Conservation (phyloP, 2,797 vertebrate species). For the Helicolenus hilgendorfi region DNA sequence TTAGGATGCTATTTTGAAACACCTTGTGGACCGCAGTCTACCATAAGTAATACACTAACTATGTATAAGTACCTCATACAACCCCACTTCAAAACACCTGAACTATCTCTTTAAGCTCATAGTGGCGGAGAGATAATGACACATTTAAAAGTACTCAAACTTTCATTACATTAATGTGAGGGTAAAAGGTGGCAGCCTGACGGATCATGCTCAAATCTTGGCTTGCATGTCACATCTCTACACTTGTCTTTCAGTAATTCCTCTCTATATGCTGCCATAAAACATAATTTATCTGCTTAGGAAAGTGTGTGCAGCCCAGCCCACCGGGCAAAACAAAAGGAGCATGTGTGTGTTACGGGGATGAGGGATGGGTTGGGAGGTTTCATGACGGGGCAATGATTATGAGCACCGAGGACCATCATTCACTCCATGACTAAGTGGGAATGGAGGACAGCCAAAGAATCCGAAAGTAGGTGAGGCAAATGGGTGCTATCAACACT, state of each 20-base stretch:
- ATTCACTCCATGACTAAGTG: constrained; percentile 67
- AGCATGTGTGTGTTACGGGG: neutral
- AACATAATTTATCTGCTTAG: constrained; percentile 29
- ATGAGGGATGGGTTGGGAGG: constrained; percentile 52
- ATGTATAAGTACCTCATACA: neutral
- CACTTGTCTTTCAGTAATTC: constrained; percentile 26
- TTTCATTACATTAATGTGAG: neutral
- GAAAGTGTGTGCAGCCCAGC: constrained; percentile 3
- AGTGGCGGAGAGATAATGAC: neutral
- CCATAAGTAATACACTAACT: neutral
- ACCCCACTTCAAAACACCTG: neutral
- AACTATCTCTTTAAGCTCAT: neutral
- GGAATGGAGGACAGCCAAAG: constrained; percentile 60
- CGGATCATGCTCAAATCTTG: neutral
- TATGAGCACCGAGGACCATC: constrained; percentile 44
- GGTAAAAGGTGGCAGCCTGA: neutral
- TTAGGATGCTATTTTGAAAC: neutral
- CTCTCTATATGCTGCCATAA: neutral
- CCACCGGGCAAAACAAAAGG: constrained; percentile 11
- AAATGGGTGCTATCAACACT: constrained; percentile 45
- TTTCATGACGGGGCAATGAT: constrained; percentile 57
- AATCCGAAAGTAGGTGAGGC: constrained; percentile 35
- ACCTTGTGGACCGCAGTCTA: neutral
- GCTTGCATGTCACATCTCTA: neutral
- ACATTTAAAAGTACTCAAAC: neutral